Conservation (phyloP, 1,140 invertebrate species). For the Thrips palmi region DNA sequence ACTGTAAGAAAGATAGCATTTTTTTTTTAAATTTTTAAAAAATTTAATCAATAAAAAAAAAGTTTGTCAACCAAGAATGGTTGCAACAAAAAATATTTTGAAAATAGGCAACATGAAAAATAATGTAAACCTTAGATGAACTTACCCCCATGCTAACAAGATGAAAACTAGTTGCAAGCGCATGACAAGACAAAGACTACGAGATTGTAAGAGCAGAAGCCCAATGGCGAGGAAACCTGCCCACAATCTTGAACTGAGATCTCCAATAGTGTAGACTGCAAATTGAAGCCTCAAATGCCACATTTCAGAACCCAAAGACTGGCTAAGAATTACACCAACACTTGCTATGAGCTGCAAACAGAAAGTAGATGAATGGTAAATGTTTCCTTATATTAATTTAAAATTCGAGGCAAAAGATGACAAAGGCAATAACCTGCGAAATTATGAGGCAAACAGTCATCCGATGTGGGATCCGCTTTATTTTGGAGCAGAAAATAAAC, state of each 20-base stretch:
- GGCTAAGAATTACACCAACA: constrained; percentile 41
- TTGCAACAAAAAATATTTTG: constrained; percentile 22
- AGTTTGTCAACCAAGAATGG: neutral
- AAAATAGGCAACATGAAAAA: constrained; percentile 15
- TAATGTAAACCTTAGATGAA: constrained; percentile 12
- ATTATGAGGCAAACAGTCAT: constrained; percentile 59
- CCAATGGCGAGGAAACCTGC: constrained; percentile 61
- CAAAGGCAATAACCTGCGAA: constrained; percentile 43
- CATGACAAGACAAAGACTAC: constrained; percentile 61
- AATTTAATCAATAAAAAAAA: neutral
- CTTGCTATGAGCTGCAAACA: constrained; percentile 20
- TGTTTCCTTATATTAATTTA: too few relatives aligned
- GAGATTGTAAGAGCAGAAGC: constrained; percentile 61
- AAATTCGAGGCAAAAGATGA: neutral
- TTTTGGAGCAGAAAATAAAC: constrained; percentile 56
- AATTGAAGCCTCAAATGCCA: constrained; percentile 50
- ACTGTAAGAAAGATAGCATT: too few relatives aligned
- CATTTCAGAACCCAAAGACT: constrained; percentile 26
- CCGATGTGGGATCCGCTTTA: constrained; percentile 60
- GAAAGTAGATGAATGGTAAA: neutral
- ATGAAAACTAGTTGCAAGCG: constrained; percentile 50
- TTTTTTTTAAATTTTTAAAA: too few relatives aligned
- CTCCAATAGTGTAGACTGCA: constrained; percentile 46
- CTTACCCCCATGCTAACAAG: constrained; percentile 59
- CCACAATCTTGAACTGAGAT: constrained; percentile 64